A percentile compares a stretch with the other conserved stretches of the same genome.
phyloP scores from a whole-genome alignment of 2,888 invertebrate species.

The Mycalesis mineus region DNA sequence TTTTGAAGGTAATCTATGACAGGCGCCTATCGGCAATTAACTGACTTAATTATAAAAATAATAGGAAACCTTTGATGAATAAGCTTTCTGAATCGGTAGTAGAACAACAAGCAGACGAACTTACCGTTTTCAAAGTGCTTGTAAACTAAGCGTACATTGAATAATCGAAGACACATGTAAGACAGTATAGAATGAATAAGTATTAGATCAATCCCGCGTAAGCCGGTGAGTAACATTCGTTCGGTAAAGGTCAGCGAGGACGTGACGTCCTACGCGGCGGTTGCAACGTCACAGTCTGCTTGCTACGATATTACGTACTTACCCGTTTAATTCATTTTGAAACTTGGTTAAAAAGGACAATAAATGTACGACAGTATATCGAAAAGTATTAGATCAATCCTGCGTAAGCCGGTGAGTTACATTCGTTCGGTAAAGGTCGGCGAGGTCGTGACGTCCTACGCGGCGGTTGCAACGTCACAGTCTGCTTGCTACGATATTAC shows the following conservation, averaged over 20 bases:
- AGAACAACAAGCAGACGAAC: too few relatives aligned
- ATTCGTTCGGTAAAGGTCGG: conserved; percentile 33
- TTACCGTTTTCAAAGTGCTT: too few relatives aligned
- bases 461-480: conserved; percentile 31
- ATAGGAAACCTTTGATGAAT: too few relatives aligned
- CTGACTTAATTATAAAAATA: too few relatives aligned
- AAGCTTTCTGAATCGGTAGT: too few relatives aligned
- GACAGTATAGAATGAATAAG: not conserved
- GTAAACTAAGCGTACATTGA: too few relatives aligned
- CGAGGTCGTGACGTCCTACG: conserved; percentile 39
- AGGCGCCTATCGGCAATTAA: too few relatives aligned
- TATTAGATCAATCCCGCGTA: not conserved
- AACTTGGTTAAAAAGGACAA: too few relatives aligned
- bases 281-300: conserved; percentile 25
- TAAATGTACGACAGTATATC: not conserved
- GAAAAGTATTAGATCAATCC: not conserved
- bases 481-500: too few relatives aligned
- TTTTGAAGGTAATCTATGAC: too few relatives aligned
- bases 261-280: conserved; percentile 39
- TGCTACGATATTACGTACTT: too few relatives aligned
- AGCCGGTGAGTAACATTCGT: conserved; percentile 25
- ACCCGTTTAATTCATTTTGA: too few relatives aligned
- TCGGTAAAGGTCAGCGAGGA: conserved; percentile 37
- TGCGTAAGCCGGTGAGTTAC: conserved; percentile 23
- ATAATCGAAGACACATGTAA: not conserved